Percentiles rank a stretch among this genome's conserved stretches.
phyloP scores from a whole-genome alignment of 2,113 vertebrate genomes.

The Melanotaenia duboulayi region DNA sequence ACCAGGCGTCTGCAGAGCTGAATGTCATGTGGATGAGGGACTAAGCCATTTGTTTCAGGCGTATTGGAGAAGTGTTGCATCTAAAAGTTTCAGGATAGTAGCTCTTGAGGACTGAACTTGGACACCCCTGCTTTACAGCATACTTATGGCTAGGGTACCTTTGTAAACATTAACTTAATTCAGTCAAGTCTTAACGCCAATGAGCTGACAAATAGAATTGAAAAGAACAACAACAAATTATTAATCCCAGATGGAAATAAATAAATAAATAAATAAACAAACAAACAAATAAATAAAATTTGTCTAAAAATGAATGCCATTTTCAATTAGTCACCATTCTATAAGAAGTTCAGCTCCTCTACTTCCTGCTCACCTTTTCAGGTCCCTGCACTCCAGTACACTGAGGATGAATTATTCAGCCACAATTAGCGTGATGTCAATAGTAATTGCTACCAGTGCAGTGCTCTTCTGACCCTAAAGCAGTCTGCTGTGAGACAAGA shows the following conservation, averaged over 20 bases:
- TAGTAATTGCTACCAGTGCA: slow-evolving; percentile 74
- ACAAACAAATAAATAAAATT: too few species aligned
- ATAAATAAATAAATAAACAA: too few species aligned
- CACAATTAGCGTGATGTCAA: slow-evolving; percentile 79
- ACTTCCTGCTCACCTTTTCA: slow-evolving; percentile 60
- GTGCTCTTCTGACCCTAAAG: slow-evolving; percentile 69
- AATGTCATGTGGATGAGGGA: too few species aligned
- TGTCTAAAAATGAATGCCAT: slow-evolving; percentile 26
- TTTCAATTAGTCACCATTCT: slow-evolving; percentile 58
- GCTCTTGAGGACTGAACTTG: too few species aligned
- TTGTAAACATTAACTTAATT: slow-evolving; percentile 42
- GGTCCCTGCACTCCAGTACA: slow-evolving; percentile 45
- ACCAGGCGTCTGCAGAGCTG: too few species aligned
- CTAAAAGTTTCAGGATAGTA: too few species aligned
- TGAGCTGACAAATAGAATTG: slow-evolving; percentile 48
- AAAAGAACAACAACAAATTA: too few species aligned
- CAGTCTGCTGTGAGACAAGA: slow-evolving; percentile 54
- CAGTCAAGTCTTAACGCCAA: slow-evolving; percentile 35
- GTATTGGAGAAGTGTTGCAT: too few species aligned
- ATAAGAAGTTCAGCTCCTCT: slow-evolving; percentile 40
- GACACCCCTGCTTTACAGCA: too few species aligned
- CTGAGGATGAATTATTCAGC: slow-evolving; percentile 78
- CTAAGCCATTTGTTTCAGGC: too few species aligned
- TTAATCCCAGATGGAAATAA: too few species aligned
- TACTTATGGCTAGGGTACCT: background rate